phyloP scores from a whole-genome alignment of 2,888 invertebrate species.

The Perizoma flavofasciatum region DNA sequence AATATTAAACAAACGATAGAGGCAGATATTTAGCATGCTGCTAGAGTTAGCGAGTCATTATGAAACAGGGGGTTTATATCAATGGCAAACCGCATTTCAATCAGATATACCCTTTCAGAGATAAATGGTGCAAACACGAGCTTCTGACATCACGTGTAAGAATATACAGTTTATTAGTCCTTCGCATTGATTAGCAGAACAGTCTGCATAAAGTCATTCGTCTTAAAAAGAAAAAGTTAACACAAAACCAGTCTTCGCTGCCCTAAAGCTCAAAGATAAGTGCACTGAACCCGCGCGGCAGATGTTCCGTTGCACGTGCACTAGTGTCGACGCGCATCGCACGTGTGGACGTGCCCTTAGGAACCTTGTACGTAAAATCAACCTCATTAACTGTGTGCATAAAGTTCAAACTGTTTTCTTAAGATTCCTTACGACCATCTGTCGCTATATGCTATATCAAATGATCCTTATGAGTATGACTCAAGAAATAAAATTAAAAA shows the following conservation, averaged over 20 bases:
- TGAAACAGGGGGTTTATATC: no score
- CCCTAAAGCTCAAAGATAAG: conserved; percentile 26
- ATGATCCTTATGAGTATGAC: conserved; percentile 26
- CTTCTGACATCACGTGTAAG: no score
- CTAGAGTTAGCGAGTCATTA: no score
- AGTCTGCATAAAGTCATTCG: conserved; percentile 5
- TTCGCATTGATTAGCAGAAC: no score
- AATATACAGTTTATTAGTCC: no score
- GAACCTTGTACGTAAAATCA: conserved; percentile 1
- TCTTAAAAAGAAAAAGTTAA: conserved; percentile 17
- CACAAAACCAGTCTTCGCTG: conserved; percentile 24
- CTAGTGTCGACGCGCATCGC: conserved; percentile 25
- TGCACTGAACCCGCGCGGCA: conserved; percentile 43
- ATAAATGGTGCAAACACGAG: no score
- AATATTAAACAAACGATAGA: no score
- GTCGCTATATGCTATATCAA: conserved; percentile 2
- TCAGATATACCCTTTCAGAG: no score
- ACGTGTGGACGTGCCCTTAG: conserved; percentile 30
- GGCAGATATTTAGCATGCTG: no score
- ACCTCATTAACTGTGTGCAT: conserved; percentile 5
- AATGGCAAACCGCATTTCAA: no score
- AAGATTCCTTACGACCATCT: background rate
- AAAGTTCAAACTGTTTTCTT: conserved; percentile 20
- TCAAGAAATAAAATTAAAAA: conserved; percentile 16
- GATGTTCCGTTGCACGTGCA: conserved; percentile 42